Evolutionary conservation across 2,113 vertebrate genomes (phyloP), one percentile per base, ranked within the genome.

Genomic region (Oryzias javanicus): DNA sequence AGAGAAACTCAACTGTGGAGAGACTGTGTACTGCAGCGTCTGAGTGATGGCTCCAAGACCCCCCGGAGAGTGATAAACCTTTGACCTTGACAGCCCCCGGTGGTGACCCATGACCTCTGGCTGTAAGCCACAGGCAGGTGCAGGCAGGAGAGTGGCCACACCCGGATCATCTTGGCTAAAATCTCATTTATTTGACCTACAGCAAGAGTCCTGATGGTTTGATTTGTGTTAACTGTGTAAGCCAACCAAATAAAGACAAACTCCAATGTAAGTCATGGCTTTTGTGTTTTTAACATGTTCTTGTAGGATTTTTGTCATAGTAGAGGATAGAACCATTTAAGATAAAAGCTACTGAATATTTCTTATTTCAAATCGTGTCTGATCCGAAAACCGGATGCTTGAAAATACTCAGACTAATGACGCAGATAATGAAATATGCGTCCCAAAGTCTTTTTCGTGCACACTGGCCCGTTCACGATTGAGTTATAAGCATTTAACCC

Each of bases 11-110:
- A 58, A 80, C 72, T 65, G 69, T 74, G 78, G 73, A 79, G 79
- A 78, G 69, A 41, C 50, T 74, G 80, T 78, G 72, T 74, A 77
- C 80, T 80, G 76, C 74, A 78, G 80, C 66, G 74, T 74, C 86
- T 87, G 90, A 91, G 80, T 86, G 88, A 91, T 89, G 86, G 78
- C 79, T 89, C 69, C 82, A 74, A 76, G 82, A 87, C 84, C 86
- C 80, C 86, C 89, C 42, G 25, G 82, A 90, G 83, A 73, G 88
- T 89, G 89, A 90, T 92, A 89, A 90, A 89, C 79, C 82, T 78
- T 83, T 86, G 86, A 89, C 90, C 86, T 88, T 89, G 82, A 88
- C 85, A 69, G 70, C 84, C 86, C 78, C 85, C 76, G 42, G 76
- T 63, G 62, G 82, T 86, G 82, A 89, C 85, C 86, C 77, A 72